These are phyloP conservation scores for Fistularia tabacaria DNA, from an alignment of 2,797 vertebrate genomes.

Conservation along the genomic window DNA sequence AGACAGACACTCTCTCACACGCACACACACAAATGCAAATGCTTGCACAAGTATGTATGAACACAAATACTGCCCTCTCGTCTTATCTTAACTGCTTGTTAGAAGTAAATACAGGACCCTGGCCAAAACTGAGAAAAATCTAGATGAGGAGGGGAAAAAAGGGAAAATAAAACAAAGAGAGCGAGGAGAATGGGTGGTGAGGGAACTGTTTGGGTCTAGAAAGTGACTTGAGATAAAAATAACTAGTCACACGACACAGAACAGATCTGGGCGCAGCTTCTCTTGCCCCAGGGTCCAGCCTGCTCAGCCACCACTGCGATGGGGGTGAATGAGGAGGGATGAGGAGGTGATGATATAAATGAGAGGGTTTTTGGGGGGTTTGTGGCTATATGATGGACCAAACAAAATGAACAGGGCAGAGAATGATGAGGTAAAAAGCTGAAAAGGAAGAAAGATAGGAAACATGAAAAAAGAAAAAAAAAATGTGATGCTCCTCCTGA, in stretches of 20 bases:
- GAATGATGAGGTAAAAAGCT: constrained; percentile 5
- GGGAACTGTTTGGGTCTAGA: constrained; percentile 73
- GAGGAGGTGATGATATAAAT: constrained; percentile 31
- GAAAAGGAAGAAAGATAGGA: too few relatives aligned
- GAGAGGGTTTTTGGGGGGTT: constrained; percentile 16
- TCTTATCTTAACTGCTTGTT: constrained; percentile 49
- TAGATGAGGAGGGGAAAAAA: constrained; percentile 32
- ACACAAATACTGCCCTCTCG: constrained; percentile 45
- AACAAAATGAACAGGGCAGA: constrained; percentile 10
- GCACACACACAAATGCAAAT: constrained; percentile 7
- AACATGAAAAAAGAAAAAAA: constrained; percentile 6
- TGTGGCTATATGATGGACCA: constrained; percentile 13
- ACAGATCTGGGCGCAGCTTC: constrained; percentile 77
- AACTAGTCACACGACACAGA: constrained; percentile 82
- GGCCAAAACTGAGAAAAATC: constrained; percentile 42
- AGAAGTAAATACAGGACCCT: constrained; percentile 50
- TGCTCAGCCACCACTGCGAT: constrained; percentile 47
- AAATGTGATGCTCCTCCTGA: constrained; percentile 81
- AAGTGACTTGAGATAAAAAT: constrained; percentile 88
- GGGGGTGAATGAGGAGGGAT: constrained; percentile 20
- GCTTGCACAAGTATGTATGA: constrained; percentile 17
- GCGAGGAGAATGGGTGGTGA: constrained; percentile 37
- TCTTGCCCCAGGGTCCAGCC: constrained; percentile 70
- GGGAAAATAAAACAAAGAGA: constrained; percentile 30
- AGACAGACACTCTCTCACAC: background rate